Percentiles rank a stretch among this genome's conserved stretches.
Conservation (phyloP, 2,113 vertebrate genomes). For the Pelobates fuscus region DNA sequence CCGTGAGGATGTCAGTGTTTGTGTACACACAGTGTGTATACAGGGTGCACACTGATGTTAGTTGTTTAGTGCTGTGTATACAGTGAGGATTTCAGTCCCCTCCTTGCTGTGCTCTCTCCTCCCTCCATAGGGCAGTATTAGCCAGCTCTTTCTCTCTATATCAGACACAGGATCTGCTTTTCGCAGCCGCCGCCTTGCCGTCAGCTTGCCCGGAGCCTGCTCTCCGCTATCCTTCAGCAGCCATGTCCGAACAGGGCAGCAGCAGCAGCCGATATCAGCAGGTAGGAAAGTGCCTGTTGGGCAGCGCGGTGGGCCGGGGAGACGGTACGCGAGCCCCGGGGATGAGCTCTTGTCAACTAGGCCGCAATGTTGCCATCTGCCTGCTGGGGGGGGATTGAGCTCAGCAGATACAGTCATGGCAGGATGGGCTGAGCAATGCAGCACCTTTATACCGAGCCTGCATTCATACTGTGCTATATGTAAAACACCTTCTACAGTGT, state of each 20-base stretch:
- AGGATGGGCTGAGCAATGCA: too few relatives aligned
- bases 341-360: constrained; percentile 3
- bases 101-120: constrained; percentile 31
- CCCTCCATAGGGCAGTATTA: constrained; percentile 26
- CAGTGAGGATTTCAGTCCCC: constrained; percentile 4
- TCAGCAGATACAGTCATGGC: not conserved
- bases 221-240: not conserved
- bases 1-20: too few relatives aligned
- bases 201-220: not conserved
- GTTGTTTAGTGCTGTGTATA: not conserved
- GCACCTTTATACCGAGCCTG: too few relatives aligned
- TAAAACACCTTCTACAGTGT: too few relatives aligned
- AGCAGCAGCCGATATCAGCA: constrained; percentile 33
- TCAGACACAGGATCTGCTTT: constrained; percentile 15
- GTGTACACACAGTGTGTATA: not conserved
- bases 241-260: constrained; percentile 35
- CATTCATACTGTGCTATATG: too few relatives aligned
- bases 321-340: constrained; percentile 25
- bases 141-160: constrained; percentile 21
- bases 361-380: not conserved
- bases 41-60: not conserved
- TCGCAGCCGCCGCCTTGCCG: constrained; percentile 17
- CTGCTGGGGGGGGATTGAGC: constrained; percentile 1
- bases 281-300: not conserved
- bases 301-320: not conserved